These are phyloP conservation scores for Agrilus planipennis DNA, from an alignment of 1,140 invertebrate genomes.

Conservation along the genomic window DNA sequence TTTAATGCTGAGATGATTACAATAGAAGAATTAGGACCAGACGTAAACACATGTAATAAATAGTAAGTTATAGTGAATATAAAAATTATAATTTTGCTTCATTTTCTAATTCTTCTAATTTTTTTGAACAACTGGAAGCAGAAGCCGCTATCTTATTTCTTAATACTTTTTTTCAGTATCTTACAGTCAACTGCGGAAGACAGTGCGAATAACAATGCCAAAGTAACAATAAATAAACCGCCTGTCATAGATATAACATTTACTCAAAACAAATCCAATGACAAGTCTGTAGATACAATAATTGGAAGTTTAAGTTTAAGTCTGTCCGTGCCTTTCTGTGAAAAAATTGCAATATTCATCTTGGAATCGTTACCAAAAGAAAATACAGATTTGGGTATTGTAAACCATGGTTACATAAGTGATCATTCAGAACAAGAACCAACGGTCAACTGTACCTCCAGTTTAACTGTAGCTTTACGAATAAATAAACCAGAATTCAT, in stretches of 20 bases:
- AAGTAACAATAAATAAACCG: conserved; percentile 50
- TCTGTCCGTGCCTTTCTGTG: conserved; percentile 57
- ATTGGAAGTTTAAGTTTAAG: conserved; percentile 63
- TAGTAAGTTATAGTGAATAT: conserved; percentile 17
- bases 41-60: conserved; percentile 32
- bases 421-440: conserved; percentile 27
- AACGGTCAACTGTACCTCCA: conserved; percentile 29
- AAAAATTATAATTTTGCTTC: neutral
- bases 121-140: too few relatives aligned
- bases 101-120: neutral
- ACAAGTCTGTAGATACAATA: conserved; percentile 51
- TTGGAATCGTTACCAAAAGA: conserved; percentile 50
- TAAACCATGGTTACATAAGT: conserved; percentile 56
- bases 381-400: conserved; percentile 45
- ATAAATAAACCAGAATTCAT: conserved; percentile 69
- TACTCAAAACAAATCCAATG: conserved; percentile 48
- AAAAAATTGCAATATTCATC: conserved; percentile 53
- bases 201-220: conserved; percentile 41
- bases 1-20: conserved; percentile 56
- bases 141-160: too few relatives aligned
- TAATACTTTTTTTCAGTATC: conserved; percentile 47
- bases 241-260: conserved; percentile 55
- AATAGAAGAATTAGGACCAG: conserved; percentile 61
- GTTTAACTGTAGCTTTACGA: conserved; percentile 54
- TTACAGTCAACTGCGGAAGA: conserved; percentile 53